phyloP scores from a whole-genome alignment of 2,888 invertebrate genomes.

The Nycteola revayana region DNA sequence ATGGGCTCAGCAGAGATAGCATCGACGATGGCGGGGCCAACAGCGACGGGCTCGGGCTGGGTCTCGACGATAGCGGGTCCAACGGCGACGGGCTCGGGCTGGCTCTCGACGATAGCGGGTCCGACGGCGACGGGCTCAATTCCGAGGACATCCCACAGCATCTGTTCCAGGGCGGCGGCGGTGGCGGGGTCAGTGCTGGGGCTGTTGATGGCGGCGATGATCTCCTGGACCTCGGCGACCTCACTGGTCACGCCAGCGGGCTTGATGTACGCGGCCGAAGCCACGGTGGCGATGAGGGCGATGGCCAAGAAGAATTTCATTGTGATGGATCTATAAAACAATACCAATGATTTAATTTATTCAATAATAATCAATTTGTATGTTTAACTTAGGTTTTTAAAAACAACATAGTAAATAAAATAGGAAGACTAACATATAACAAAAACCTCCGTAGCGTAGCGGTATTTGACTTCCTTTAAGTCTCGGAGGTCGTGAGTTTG shows the following conservation, averaged over 20 bases:
- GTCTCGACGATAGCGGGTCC: slow-evolving; percentile 33
- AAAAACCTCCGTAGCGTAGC: too few species aligned
- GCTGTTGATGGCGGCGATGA: slow-evolving; percentile 55
- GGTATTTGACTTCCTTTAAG: too few species aligned
- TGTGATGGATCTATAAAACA: slow-evolving; percentile 33
- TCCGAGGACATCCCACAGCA: slow-evolving; percentile 20
- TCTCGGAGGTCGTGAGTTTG: too few species aligned
- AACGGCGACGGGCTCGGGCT: slow-evolving; percentile 21
- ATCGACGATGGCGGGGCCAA: slow-evolving; percentile 11
- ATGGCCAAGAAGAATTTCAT: slow-evolving; percentile 59
- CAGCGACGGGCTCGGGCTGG: slow-evolving; percentile 19
- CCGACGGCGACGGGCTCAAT: slow-evolving; percentile 29
- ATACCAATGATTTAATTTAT: too few species aligned
- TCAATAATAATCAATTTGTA: too few species aligned
- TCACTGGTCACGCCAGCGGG: slow-evolving; percentile 26
- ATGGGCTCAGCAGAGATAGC: slow-evolving; percentile 15
- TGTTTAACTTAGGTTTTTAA: too few species aligned
- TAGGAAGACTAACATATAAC: too few species aligned
- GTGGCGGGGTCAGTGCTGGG: slow-evolving; percentile 55
- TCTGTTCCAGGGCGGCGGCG: slow-evolving; percentile 35
- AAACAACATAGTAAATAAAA: too few species aligned
- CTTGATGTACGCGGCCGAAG: slow-evolving; percentile 38
- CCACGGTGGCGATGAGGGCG: slow-evolving; percentile 49
- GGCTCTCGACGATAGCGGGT: slow-evolving; percentile 29
- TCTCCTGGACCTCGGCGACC: slow-evolving; percentile 39